Evolutionary conservation across 1,140 invertebrate species (phyloP).

Genomic region (Radopholus similis): DNA sequence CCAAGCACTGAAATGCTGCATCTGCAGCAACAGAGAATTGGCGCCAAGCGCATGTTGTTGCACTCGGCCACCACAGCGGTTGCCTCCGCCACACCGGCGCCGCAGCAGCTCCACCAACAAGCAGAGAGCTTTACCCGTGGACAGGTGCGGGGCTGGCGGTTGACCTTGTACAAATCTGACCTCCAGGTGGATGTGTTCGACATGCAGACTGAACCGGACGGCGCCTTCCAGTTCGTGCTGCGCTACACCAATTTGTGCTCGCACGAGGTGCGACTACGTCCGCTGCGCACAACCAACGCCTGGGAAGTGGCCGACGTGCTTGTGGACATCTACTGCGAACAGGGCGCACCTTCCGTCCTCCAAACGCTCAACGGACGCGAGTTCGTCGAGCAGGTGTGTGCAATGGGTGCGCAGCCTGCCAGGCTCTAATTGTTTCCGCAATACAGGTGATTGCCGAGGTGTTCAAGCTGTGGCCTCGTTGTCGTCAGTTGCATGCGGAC

Average conservation of each 20-base stretch:
- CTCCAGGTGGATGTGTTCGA: constrained; percentile 23
- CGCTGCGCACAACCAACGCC: constrained; percentile 8
- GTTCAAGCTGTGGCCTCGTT: too few species aligned
- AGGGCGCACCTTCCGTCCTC: constrained; percentile 20
- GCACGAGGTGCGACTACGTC: constrained; percentile 14
- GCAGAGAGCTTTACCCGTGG: constrained; percentile 13
- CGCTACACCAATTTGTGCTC: constrained; percentile 20
- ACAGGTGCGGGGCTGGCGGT: not conserved
- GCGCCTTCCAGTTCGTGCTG: constrained; percentile 15
- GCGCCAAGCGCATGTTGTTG: too few species aligned
- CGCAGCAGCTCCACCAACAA: not conserved
- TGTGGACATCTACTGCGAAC: constrained; percentile 27
- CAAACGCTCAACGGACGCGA: constrained; percentile 24
- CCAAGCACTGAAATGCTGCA: too few species aligned
- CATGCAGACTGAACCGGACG: constrained; percentile 23
- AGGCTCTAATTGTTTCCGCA: too few species aligned
- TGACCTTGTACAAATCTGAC: not conserved
- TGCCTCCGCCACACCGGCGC: not conserved
- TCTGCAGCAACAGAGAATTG: too few species aligned
- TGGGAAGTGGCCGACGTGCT: constrained; percentile 22
- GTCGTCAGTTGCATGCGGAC: too few species aligned
- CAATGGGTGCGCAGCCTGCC: too few species aligned
- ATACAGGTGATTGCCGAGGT: too few species aligned
- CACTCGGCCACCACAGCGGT: not conserved
- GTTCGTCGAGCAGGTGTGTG: constrained; percentile 19